These are phyloP conservation scores for Drosophila parthenogenetica DNA, from an alignment of 2,888 invertebrate species.

Conservation along the genomic window DNA sequence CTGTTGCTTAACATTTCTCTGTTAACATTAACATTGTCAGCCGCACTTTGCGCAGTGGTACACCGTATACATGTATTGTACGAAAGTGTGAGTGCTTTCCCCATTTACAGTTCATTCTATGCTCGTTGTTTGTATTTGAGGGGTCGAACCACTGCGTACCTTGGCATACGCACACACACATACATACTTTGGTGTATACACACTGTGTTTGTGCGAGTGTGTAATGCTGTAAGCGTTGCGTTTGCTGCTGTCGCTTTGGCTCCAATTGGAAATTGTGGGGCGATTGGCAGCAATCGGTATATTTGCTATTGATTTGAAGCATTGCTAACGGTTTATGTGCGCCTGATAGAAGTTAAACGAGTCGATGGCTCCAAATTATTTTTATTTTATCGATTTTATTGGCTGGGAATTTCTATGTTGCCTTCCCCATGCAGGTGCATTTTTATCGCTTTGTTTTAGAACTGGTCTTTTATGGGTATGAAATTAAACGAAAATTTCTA, in stretches of 20 bases:
- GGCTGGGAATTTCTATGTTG: conserved; percentile 26
- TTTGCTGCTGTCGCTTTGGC: conserved; percentile 38
- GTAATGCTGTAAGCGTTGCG: conserved; percentile 17
- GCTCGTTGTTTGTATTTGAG: conserved; percentile 5
- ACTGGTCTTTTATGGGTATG: too few species aligned
- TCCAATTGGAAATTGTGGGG: conserved; percentile 62
- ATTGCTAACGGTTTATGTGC: conserved; percentile 58
- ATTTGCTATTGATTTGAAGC: conserved; percentile 56
- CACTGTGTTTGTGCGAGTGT: conserved; percentile 4
- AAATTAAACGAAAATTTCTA: too few species aligned
- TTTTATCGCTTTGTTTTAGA: too few species aligned
- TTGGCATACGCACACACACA: conserved; percentile 1
- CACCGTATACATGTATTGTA: neutral
- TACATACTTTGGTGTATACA: neutral
- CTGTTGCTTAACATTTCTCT: conserved; percentile 2
- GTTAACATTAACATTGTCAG: conserved; percentile 16
- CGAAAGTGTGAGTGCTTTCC: conserved; percentile 7
- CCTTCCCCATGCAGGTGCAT: too few species aligned
- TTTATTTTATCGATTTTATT: conserved; percentile 80
- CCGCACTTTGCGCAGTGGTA: neutral
- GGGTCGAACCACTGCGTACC: conserved; percentile 20
- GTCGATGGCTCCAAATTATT: conserved; percentile 81
- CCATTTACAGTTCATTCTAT: conserved; percentile 8
- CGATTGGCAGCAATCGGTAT: conserved; percentile 60
- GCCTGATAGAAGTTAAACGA: conserved; percentile 82